Evolutionary conservation across 2,888 invertebrate genomes (phyloP).

Genomic region (Rhingia rostrata): DNA sequence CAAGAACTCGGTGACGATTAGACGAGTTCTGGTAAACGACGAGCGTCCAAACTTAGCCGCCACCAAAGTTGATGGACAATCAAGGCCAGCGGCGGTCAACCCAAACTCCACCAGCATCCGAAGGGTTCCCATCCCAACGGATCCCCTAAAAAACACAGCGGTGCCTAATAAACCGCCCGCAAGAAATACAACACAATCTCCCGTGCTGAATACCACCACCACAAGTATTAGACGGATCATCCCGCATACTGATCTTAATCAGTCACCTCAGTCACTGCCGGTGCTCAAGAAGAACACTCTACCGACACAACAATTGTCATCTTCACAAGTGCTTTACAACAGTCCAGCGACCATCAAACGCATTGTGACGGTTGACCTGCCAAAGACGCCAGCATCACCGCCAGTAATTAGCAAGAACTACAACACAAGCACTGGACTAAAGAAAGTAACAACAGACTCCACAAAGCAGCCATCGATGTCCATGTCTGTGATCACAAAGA

Average conservation of each 20-base stretch:
- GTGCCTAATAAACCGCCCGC: not conserved
- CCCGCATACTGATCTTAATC: not conserved
- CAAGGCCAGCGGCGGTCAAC: slow-evolving; percentile 12
- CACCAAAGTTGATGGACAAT: not conserved
- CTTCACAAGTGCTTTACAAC: slow-evolving; percentile 5
- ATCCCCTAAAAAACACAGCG: slow-evolving; percentile 24
- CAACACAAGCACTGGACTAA: slow-evolving; percentile 1
- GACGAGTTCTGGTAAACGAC: slow-evolving; percentile 52
- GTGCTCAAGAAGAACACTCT: slow-evolving; percentile 30
- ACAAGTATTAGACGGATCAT: slow-evolving; percentile 30
- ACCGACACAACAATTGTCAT: not conserved
- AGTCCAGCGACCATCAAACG: slow-evolving; percentile 38
- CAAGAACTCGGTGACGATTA: slow-evolving; percentile 65
- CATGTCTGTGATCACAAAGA: slow-evolving; percentile 54
- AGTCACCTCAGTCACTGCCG: slow-evolving; percentile 31
- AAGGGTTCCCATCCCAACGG: slow-evolving; percentile 13
- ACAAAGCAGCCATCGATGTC: slow-evolving; percentile 32
- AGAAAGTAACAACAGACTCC: not conserved
- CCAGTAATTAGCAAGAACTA: slow-evolving; percentile 50
- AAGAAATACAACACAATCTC: slow-evolving; percentile 33
- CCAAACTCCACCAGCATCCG: slow-evolving; percentile 36
- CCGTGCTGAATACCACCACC: slow-evolving; percentile 29
- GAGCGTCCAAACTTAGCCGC: slow-evolving; percentile 40
- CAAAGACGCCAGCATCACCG: slow-evolving; percentile 41
- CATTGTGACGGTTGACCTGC: slow-evolving; percentile 54